Conservation (phyloP, 2,113 vertebrate genomes). For the Balaeniceps rex region DNA sequence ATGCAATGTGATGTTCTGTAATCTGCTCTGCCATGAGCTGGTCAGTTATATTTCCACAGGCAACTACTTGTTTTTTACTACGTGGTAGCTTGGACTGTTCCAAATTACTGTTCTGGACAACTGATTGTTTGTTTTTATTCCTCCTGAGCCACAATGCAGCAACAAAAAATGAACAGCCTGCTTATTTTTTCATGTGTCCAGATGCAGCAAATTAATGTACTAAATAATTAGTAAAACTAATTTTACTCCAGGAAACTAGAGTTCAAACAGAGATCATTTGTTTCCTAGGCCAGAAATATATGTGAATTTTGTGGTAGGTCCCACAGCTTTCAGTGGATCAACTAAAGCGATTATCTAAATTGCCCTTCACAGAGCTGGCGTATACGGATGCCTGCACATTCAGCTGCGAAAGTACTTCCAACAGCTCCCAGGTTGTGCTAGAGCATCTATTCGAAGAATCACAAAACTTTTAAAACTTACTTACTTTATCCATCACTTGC, state of each 20-base stretch:
- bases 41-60: background rate
- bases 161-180: background rate
- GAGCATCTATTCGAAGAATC: background rate
- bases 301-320: background rate
- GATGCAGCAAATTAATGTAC: background rate
- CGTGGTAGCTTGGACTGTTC: background rate
- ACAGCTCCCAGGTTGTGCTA: background rate
- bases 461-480: background rate
- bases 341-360: background rate
- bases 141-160: background rate
- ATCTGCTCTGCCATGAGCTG: background rate
- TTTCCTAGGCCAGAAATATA: background rate
- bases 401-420: background rate
- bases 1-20: background rate
- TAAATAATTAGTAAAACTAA: background rate
- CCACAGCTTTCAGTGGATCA: background rate
- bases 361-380: background rate
- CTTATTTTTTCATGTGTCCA: background rate
- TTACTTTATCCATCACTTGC: background rate
- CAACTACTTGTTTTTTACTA: background rate
- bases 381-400: background rate
- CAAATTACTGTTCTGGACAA: background rate
- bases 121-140: background rate
- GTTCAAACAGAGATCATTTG: background rate
- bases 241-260: background rate